phyloP scores from a whole-genome alignment of 2,113 vertebrate species.

The Macrotis lagotis region DNA sequence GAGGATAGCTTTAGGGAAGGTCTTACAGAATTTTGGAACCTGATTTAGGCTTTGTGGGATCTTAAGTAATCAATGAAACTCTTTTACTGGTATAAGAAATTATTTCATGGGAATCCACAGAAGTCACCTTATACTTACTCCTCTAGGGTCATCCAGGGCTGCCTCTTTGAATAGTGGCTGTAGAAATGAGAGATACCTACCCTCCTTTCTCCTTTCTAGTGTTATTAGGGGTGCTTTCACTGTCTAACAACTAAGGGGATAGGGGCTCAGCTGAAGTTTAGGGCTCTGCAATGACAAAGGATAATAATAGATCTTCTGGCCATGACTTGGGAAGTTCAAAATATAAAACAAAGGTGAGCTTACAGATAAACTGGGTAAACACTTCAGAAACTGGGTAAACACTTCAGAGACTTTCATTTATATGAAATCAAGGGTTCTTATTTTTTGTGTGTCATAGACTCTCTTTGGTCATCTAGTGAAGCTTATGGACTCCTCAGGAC shows the following conservation, averaged over 20 bases:
- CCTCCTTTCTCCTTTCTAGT: not conserved
- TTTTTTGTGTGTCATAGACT: not conserved
- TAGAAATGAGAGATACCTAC: not conserved
- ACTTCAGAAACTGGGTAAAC: no score
- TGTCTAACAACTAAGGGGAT: not conserved
- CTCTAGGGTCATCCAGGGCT: not conserved
- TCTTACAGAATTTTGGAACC: not conserved
- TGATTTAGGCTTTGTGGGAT: not conserved
- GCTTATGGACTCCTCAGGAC: not conserved
- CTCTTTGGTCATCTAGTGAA: not conserved
- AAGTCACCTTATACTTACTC: not conserved
- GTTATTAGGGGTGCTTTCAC: not conserved
- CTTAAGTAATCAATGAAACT: not conserved
- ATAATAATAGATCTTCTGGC: not conserved
- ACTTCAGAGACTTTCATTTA: not conserved
- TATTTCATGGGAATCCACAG: not conserved
- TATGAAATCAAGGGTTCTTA: no score
- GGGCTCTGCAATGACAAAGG: no score
- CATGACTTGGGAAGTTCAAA: not conserved
- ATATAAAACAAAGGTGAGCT: not conserved
- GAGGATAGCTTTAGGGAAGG: not conserved
- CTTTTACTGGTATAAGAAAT: not conserved
- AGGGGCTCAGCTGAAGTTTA: not conserved
- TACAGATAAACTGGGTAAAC: not conserved
- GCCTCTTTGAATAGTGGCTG: not conserved